Evolutionary conservation across 2,888 invertebrate species (phyloP).

Genomic region (Siphonodentalium dalli): DNA sequence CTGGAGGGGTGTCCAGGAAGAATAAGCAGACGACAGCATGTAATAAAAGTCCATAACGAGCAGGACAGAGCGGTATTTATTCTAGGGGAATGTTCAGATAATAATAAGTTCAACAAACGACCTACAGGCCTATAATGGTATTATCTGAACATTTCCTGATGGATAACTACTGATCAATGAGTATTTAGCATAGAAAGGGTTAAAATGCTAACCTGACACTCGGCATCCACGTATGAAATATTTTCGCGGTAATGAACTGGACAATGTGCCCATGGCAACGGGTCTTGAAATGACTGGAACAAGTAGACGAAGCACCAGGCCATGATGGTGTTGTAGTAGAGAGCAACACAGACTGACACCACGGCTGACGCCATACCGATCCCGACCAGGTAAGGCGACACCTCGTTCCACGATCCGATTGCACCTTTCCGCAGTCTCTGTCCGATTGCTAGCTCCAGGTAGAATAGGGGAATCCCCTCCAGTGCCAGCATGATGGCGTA

Average conservation of each 20-base stretch:
- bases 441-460: slow-evolving; percentile 92
- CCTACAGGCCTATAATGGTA: too few relatives aligned
- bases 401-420: slow-evolving; percentile 91
- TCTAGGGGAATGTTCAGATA: too few relatives aligned
- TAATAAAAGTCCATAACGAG: too few relatives aligned
- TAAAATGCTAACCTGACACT: slow-evolving; percentile 38
- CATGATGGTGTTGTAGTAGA: slow-evolving; percentile 96
- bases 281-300: slow-evolving; percentile 86
- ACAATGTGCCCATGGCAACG: slow-evolving; percentile 85
- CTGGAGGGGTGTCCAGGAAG: too few relatives aligned
- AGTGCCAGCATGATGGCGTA: slow-evolving; percentile 86
- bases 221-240: slow-evolving; percentile 19
- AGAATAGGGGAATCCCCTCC: slow-evolving; percentile 89
- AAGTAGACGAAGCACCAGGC: slow-evolving; percentile 95
- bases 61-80: too few relatives aligned
- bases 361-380: slow-evolving; percentile 91
- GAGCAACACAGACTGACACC: slow-evolving; percentile 88
- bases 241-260: slow-evolving; percentile 66
- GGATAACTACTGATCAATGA: too few relatives aligned
- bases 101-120: too few relatives aligned
- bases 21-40: too few relatives aligned
- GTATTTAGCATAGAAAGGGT: too few relatives aligned
- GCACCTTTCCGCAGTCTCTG: slow-evolving; percentile 90
- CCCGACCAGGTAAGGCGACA: slow-evolving; percentile 90
- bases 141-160: too few relatives aligned